Base-by-base conservation (phyloP, 2,888 invertebrate genomes). In the Diaperis boleti region DNA sequence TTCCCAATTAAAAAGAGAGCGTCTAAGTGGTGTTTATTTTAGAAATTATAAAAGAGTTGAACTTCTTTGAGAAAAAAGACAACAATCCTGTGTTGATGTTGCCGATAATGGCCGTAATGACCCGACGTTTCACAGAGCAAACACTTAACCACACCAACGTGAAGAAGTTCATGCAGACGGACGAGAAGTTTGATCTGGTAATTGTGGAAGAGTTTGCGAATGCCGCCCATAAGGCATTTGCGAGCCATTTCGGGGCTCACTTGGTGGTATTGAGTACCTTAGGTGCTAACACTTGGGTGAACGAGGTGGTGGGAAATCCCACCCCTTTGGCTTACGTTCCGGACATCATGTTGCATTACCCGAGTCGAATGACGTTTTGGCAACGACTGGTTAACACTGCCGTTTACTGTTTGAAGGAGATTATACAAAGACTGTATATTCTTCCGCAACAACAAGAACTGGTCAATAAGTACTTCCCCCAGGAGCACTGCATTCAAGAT, bases 241-340 rank as follows among this genome's bases (percentile, higher is more conserved):
- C 78, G 2, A 70, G 76, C 26, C 76, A 77, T 60, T 78, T 74
- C 62, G 69, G 78, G 20, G 77, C 76, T 0, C 79, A 76, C 1
- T 37, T 79, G 5, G 73, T 82, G n/a, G 22, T 77, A 0, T 73
- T 81, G 8, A 82, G 81, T 71, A 82, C 84, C 0, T 56, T 83
- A 22, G 82, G 82, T 7, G 79, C 82, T 45, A 80, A 79, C 64
- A 76, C 78, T 44, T 82, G 81, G 73, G 78, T 84, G 67, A 83
- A 83, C 52, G 79, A 81, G 47, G 77, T 81, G 65, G 80, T 83
- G 75, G 85, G 85, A 0, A 75, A 83, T 45, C 81, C 85, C 1
- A 75, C 78, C 0, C 83, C 84, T 0, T 82, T 81, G 70, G 82
- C 86, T 0, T 84, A 83, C 72, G 80, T 85, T 20, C 84, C 86